phyloP scores from a whole-genome alignment of 2,888 invertebrate genomes.

The Erebia palarica region DNA sequence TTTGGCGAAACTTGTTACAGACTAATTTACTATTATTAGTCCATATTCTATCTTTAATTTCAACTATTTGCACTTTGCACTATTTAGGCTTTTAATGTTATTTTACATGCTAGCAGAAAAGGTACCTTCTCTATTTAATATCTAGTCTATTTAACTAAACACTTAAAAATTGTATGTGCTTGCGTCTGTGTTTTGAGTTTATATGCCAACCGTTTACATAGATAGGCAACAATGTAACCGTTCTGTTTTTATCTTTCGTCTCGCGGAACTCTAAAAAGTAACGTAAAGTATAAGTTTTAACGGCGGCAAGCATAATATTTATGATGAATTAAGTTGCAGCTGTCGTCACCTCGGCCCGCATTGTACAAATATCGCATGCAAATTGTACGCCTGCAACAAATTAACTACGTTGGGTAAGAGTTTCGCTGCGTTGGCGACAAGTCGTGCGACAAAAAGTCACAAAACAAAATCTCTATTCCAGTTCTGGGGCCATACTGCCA shows the following conservation, averaged over 20 bases:
- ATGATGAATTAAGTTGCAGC: constrained; percentile 43
- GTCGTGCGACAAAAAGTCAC: neutral
- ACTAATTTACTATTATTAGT: too few relatives aligned
- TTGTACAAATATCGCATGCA: constrained; percentile 32
- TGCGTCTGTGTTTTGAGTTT: too few relatives aligned
- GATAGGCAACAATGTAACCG: neutral
- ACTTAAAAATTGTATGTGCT: too few relatives aligned
- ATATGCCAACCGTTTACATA: neutral
- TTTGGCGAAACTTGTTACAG: too few relatives aligned
- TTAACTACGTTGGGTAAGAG: constrained; percentile 29
- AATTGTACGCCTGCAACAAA: constrained; percentile 32
- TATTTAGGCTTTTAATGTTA: too few relatives aligned
- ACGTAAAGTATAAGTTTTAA: constrained; percentile 21
- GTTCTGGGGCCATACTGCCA: too few relatives aligned
- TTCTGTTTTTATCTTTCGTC: neutral
- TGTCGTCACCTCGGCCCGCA: constrained; percentile 36
- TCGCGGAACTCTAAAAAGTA: constrained; percentile 8
- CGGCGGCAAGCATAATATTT: constrained; percentile 25
- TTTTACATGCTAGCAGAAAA: too few relatives aligned
- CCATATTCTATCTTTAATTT: too few relatives aligned
- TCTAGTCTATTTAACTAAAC: too few relatives aligned
- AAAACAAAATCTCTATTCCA: neutral
- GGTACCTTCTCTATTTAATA: too few relatives aligned
- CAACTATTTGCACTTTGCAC: too few relatives aligned
- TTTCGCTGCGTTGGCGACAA: neutral